Base-by-base conservation (phyloP, 30 jellyfish, hydroid and myxozoan species). In the Aurelia sp. region DNA sequence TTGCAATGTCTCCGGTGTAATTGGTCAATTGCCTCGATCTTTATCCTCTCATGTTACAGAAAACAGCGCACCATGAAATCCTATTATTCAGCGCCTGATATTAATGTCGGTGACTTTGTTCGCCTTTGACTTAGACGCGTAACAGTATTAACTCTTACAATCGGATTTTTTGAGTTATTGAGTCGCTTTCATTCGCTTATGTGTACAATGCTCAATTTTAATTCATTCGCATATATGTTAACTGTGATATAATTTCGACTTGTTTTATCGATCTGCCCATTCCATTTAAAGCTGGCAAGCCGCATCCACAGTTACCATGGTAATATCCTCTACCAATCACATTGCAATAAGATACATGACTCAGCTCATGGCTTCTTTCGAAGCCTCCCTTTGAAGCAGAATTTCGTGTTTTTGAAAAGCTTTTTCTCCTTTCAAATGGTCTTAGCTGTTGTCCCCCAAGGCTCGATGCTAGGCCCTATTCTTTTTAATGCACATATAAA, bases 31-130 rank as follows among this genome's bases (percentile, higher is more conserved):
- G 69, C 62, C 70, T 15, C 67, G 35, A 70, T 59, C 86, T 55
- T 72, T 67, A 68, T 70, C 92, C 74, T 57, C 80, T 38, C 84
- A 48, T 59, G 74, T 82, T 57, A 67, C 72, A 55, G 79, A 70
- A 80, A 57, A 69, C 74, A 70, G 41, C 72, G 71, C 61, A 53
- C 92, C 76, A 69, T 82, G 92, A 82, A 82, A 82, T 82, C 92
- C 76, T 72, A 82, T 82, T 82, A 80, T 21, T 80, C 33, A 52
- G 44, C 44, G 70, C 31, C 81, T 64, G 62, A 57, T 59, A 80
- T 27, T 24, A 65, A 61, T 11, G 85, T 82, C 80, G 86, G 86
- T 18, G 24, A 22, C 85, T 70, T 69, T 82, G 86, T 70, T 27
- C 38, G 53, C 11, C 72, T 10, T 82, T 82, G 53, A 38, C 80